A percentile compares a stretch with the other conserved stretches of the same genome.
Evolutionary conservation across 2,797 vertebrate species (phyloP).

Genomic region (Threskiornis aethiopicus): DNA sequence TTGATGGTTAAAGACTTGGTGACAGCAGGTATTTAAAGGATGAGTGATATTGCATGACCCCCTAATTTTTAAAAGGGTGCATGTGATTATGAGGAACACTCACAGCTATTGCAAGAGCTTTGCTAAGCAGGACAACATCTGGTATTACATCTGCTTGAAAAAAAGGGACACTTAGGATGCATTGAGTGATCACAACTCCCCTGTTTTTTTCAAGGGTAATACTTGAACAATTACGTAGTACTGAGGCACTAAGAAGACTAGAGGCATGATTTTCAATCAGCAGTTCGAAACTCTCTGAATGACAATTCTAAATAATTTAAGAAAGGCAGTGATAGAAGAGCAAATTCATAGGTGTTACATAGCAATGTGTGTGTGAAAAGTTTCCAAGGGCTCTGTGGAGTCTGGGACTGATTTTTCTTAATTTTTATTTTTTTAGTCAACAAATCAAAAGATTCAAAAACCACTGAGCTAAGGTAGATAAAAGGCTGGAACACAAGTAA

Average conservation of each 20-base stretch:
- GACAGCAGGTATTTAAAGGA: neutral
- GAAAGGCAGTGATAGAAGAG: neutral
- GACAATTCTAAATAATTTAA: neutral
- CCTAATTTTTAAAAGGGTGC: neutral
- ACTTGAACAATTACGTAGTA: neutral
- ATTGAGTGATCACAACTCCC: neutral
- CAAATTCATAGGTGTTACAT: neutral
- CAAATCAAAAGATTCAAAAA: neutral
- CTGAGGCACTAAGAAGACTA: neutral
- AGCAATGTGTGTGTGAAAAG: neutral
- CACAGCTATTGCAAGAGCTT: neutral
- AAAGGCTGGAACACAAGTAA: neutral
- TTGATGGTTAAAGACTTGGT: neutral
- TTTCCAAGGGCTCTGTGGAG: neutral
- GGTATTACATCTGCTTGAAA: neutral
- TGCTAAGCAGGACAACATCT: neutral
- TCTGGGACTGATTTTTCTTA: neutral
- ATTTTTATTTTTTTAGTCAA: neutral
- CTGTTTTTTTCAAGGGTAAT: neutral
- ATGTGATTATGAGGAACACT: neutral
- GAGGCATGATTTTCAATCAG: neutral
- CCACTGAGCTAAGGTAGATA: neutral
- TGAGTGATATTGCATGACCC: neutral
- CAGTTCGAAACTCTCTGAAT: neutral
- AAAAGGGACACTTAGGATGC: neutral